Conservation (phyloP, 2,888 invertebrate genomes). For the Ligdia adustata region DNA sequence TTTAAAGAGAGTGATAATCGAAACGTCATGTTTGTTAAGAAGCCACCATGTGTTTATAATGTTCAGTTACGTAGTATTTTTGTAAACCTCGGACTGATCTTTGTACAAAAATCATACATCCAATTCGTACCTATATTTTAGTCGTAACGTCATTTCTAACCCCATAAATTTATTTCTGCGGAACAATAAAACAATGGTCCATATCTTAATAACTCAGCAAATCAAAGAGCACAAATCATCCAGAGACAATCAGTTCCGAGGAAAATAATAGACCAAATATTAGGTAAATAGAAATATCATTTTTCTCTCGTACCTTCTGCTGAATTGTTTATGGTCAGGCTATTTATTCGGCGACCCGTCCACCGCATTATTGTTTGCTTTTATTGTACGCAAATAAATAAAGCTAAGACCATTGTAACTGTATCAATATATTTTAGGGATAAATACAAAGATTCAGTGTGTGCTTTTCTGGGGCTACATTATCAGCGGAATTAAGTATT, state of each 20-base stretch:
- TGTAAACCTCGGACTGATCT: too few species aligned
- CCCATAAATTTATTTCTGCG: not conserved
- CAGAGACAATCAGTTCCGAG: constrained; percentile 16
- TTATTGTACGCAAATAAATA: constrained; percentile 39
- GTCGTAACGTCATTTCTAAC: too few species aligned
- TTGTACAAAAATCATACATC: too few species aligned
- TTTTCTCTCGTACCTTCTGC: constrained; percentile 23
- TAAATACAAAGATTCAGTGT: too few species aligned
- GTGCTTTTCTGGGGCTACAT: too few species aligned
- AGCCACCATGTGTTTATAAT: too few species aligned
- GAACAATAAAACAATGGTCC: not conserved
- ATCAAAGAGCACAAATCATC: constrained; percentile 34
- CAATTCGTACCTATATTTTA: too few species aligned
- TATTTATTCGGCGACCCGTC: constrained; percentile 42
- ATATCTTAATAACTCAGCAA: constrained; percentile 16
- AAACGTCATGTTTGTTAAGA: too few species aligned
- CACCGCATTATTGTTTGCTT: constrained; percentile 40
- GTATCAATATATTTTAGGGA: constrained; percentile 43
- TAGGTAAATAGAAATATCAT: constrained; percentile 34
- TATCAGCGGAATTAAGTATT: too few species aligned
- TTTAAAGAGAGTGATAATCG: too few species aligned
- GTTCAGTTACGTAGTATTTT: too few species aligned
- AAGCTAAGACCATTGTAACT: constrained; percentile 45
- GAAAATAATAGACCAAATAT: constrained; percentile 28
- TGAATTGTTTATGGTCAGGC: constrained; percentile 38